Percentiles rank a stretch among this genome's conserved stretches.
Evolutionary conservation across 2,113 vertebrate genomes (phyloP).

Genomic region (Hypocryptadius cinnamomeus): DNA sequence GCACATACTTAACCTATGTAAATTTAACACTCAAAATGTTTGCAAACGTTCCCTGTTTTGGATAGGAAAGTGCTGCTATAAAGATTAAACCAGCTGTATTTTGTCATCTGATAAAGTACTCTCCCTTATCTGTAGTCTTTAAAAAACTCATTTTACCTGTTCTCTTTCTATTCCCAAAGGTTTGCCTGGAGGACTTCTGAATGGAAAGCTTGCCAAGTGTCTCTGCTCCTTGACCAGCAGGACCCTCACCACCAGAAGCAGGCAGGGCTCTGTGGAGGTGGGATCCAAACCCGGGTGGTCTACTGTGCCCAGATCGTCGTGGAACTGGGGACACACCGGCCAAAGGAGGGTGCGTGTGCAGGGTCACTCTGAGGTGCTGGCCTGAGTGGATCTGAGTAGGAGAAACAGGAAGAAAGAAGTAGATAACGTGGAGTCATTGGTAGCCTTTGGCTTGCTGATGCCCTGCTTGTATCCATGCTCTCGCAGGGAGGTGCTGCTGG

Average conservation of each 20-base stretch:
- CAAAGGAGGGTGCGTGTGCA: slow-evolving; percentile 78
- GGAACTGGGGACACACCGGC: slow-evolving; percentile 42
- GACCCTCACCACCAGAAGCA: slow-evolving; percentile 65
- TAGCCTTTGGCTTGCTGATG: background rate
- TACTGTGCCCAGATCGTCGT: slow-evolving; percentile 80
- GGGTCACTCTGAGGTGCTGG: background rate
- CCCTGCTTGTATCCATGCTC: background rate
- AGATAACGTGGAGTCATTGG: too few species aligned
- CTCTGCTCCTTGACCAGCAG: slow-evolving; percentile 80
- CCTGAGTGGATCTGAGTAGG: background rate
- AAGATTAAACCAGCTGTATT: background rate
- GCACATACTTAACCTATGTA: background rate
- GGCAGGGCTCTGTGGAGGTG: slow-evolving; percentile 81
- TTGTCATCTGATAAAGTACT: background rate
- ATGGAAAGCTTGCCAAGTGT: slow-evolving; percentile 85
- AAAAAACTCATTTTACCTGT: background rate
- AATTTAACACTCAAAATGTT: background rate
- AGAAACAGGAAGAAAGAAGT: background rate
- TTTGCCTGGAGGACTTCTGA: slow-evolving; percentile 89
- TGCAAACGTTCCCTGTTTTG: background rate
- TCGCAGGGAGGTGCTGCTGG: background rate
- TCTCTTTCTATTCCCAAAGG: slow-evolving; percentile 62
- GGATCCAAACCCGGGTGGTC: slow-evolving; percentile 85
- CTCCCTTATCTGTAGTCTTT: background rate
- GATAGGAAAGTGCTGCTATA: background rate